Conservation (phyloP, 1,140 invertebrate species). For the Drosophila saltans region DNA sequence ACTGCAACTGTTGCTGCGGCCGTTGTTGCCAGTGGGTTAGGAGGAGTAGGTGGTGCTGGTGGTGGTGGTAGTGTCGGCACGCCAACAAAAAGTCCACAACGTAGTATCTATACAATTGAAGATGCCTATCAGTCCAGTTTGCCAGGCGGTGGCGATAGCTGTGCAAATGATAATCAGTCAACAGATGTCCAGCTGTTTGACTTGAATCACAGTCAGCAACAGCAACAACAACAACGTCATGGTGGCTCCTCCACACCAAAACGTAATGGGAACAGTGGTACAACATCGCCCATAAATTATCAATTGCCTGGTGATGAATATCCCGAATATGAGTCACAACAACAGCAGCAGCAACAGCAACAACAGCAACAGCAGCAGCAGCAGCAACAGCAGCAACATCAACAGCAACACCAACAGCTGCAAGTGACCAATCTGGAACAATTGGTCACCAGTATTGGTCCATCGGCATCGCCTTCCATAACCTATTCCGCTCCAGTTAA, state of each 20-base stretch:
- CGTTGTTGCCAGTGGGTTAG: not conserved
- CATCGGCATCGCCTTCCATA: slow-evolving; percentile 40
- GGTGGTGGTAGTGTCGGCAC: slow-evolving; percentile 34
- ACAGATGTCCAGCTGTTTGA: not conserved
- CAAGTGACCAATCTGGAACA: slow-evolving; percentile 44
- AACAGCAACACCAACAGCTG: slow-evolving; percentile 32
- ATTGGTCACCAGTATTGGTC: slow-evolving; percentile 2
- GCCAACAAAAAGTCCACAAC: slow-evolving; percentile 68
- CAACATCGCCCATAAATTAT: slow-evolving; percentile 73
- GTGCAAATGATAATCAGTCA: slow-evolving; percentile 56
- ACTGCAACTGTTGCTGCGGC: slow-evolving; percentile 13
- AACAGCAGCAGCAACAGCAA: slow-evolving; percentile 46
- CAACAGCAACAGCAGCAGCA: slow-evolving; percentile 46
- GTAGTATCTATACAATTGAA: slow-evolving; percentile 61
- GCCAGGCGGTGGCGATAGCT: slow-evolving; percentile 28
- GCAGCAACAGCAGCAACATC: slow-evolving; percentile 28
- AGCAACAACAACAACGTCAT: slow-evolving; percentile 63
- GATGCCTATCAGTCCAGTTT: slow-evolving; percentile 64
- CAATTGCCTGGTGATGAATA: slow-evolving; percentile 69
- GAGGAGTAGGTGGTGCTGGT: slow-evolving; percentile 10
- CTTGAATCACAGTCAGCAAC: slow-evolving; percentile 37
- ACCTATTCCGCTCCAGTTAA: slow-evolving; percentile 55
- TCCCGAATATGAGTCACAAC: slow-evolving; percentile 72
- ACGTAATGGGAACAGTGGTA: slow-evolving; percentile 57
- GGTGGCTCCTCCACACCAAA: slow-evolving; percentile 77